Evolutionary conservation across 2,113 vertebrate species (phyloP), one percentile per base, ranked within the genome.

Genomic region (Oncorhynchus keta): DNA sequence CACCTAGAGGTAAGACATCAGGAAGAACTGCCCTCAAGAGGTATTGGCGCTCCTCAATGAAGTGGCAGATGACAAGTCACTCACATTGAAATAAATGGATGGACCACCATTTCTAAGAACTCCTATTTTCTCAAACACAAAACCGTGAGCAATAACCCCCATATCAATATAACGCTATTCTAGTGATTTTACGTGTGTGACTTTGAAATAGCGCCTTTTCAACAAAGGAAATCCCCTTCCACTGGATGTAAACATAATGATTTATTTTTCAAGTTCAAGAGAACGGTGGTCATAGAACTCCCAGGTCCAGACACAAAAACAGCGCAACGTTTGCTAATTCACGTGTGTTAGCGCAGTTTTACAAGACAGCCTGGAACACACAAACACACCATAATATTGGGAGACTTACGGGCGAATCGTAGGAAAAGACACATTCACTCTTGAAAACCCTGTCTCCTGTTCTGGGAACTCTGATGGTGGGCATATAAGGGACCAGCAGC

Each of bases 351-450:
- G 68, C 22, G 55, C 55, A 61, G 70, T 62, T 62, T 55, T 55
- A 55, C n/a, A 55, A 5, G 61, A n/a, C n/a, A 51, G 13, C 9
- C 2, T 45, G 39, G 39, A 45, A 11, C 9, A 45, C 39, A 48
- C 68, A n/a, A 76, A 78, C 30, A 13, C 26, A 76, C 57, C 26
- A 75, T 77, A n/a, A 24, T 70, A 39, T 30, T 5, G 48, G 67
- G 4, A 35, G 30, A 73, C 97, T 96, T 91, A 98, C 97, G 1
- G 97, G 97, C 65, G 96, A 96, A 83, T 98, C 97, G 94, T 94
- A 98, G 88, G 97, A 98, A 88, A 98, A 99, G 89, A 95, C 94
- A 79, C 97, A 98, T 88, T 99, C 97, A 93, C 90, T 96, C 95
- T 98, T 99, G 94, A 96, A 98, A 77, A 98, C 97, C 81, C 96